Conservation (phyloP, 2,797 vertebrate genomes). For the Lindbergichthys nudifrons region DNA sequence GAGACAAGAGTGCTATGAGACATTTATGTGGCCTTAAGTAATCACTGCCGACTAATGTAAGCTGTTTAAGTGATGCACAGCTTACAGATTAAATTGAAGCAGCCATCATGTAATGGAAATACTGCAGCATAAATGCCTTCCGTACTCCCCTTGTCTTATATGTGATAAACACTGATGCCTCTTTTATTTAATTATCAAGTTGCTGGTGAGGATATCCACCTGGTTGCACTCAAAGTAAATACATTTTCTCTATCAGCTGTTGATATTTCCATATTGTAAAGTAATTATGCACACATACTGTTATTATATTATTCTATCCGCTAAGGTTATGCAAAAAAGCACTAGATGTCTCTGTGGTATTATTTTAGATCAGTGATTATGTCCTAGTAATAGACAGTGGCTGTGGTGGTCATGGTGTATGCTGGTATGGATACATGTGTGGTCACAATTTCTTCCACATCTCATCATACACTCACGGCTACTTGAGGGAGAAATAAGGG, state of each 20-base stretch:
- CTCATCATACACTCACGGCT: conserved; percentile 6
- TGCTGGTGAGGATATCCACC: conserved; percentile 4
- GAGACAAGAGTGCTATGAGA: conserved; percentile 18
- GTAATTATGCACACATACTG: conserved; percentile 13
- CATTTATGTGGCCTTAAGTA: conserved; percentile 29
- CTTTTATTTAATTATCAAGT: conserved; percentile 61
- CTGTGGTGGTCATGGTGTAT: background rate
- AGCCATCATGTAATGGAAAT: conserved; percentile 49
- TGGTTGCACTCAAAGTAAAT: conserved; percentile 42
- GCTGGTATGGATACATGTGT: conserved; percentile 7
- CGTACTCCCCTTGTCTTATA: conserved; percentile 5
- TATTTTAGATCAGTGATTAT: background rate
- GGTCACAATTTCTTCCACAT: conserved; percentile 22
- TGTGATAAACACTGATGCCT: conserved; percentile 39
- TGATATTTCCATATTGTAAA: conserved; percentile 26
- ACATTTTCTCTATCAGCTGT: conserved; percentile 9
- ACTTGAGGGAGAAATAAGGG: conserved; percentile 34
- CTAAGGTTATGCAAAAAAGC: background rate
- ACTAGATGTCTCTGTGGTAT: background rate
- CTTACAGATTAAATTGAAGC: conserved; percentile 13
- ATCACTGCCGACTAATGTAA: conserved; percentile 33
- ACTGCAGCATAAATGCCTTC: conserved; percentile 34
- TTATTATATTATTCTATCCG: conserved; percentile 10
- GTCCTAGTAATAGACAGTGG: background rate
- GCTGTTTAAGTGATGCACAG: conserved; percentile 37